A percentile compares a stretch with the other conserved stretches of the same genome.
These are phyloP conservation scores for Valencia hispanica DNA, from an alignment of 2,797 vertebrate species.

Conservation along the genomic window DNA sequence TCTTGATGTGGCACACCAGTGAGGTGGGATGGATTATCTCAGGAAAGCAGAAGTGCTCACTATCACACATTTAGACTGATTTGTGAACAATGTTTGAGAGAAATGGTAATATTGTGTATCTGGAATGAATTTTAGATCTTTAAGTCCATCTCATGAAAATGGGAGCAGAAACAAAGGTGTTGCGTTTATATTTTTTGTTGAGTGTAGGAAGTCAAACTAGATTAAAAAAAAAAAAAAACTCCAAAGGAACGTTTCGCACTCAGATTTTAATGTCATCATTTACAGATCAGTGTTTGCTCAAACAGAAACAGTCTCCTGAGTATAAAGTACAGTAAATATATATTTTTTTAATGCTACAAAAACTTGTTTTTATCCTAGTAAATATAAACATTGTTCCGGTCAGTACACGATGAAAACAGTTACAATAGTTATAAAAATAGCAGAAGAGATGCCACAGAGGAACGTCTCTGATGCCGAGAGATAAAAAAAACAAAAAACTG, in stretches of 20 bases:
- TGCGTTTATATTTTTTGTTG: too few species aligned
- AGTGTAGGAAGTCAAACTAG: background rate
- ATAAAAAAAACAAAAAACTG: too few species aligned
- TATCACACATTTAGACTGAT: too few species aligned
- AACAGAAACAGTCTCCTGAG: constrained; percentile 14
- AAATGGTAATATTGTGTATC: too few species aligned
- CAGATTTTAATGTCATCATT: background rate
- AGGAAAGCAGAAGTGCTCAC: too few species aligned
- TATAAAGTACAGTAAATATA: constrained; percentile 14
- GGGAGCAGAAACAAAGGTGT: too few species aligned
- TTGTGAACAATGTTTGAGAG: too few species aligned
- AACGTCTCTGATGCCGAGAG: background rate
- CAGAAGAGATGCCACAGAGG: background rate
- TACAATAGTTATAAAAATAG: background rate
- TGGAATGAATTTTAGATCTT: too few species aligned
- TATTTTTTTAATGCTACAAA: background rate
- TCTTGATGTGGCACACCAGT: too few species aligned
- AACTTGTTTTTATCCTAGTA: background rate
- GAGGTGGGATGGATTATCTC: too few species aligned
- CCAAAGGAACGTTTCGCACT: background rate
- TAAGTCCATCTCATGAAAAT: too few species aligned
- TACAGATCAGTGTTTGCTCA: background rate
- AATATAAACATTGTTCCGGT: background rate
- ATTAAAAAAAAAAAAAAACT: too few species aligned
- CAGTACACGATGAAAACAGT: constrained; percentile 3